Base-by-base conservation (phyloP, 35 echinoderm and acorn worm species). In the Lytechinus variegatus region DNA sequence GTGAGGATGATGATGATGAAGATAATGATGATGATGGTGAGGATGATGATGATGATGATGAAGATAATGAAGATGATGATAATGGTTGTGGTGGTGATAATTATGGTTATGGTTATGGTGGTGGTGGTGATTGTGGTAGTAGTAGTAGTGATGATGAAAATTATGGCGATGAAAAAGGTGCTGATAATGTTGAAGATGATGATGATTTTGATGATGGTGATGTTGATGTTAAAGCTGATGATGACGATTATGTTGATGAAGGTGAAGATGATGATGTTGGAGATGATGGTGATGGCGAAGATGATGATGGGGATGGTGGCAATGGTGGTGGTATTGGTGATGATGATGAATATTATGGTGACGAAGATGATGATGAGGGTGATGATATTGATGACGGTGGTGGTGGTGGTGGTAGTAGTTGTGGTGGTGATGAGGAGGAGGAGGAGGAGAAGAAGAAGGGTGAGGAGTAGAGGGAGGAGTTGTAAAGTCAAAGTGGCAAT, bases 341-440 rank as follows among this genome's bases (percentile, higher is more conserved):
- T 94, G 94, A 86, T 71, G 56, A 86, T 94, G 94, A 9, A 52
- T 5, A 86, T 94, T 56, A 94, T 86, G 91, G 55, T 54, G 61
- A 53, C 4, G 87, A 89, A 4, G 87, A 53, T 89, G 52, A 54
- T 13, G 52, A 54, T 12, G 52, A 93, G 24, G 27, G 56, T 93
- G 52, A 24, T 93, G 92, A 57, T 54, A 4, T 8, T 16, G 55
- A 57, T 54, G 92, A 8, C 16, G 91, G 55, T 56, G 52, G n/a
- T 93, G 91, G 55, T 93, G 91, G 55, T 54, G 91, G 21, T 56
- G 52, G 55, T 54, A 19, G 55, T 53, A 53, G 3, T 93, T 3
- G 27, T 54, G 52, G 56, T 54, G 52, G 56, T 28, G 55, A 55
- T 93, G 12, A 93, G 56, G 55, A 53, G 9, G 44, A 92, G 33